Conservation (phyloP, 2,797 vertebrate genomes). For the Gallinago stenura region DNA sequence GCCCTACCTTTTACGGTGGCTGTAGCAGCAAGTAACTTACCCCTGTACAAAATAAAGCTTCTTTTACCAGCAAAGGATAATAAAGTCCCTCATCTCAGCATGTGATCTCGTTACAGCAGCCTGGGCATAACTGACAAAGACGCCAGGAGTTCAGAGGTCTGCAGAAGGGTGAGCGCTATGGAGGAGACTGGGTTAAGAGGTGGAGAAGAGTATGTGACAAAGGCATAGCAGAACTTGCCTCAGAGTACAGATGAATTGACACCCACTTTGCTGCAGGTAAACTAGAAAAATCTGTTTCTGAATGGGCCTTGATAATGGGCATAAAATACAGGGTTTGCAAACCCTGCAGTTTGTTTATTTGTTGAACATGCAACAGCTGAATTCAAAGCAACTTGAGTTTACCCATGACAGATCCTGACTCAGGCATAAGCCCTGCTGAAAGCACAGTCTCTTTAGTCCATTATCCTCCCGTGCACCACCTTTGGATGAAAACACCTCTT, state of each 20-base stretch:
- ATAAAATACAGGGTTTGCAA: not conserved
- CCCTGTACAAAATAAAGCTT: not conserved
- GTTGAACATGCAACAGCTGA: not conserved
- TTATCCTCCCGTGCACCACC: not conserved
- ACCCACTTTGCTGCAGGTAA: not conserved
- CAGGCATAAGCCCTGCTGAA: not conserved
- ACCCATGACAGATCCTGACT: not conserved
- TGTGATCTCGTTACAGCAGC: not conserved
- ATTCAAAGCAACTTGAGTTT: not conserved
- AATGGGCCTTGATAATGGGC: not conserved
- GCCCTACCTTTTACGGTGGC: not conserved
- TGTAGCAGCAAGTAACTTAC: not conserved
- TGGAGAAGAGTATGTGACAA: accelerated
- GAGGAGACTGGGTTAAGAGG: not conserved
- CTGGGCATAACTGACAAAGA: not conserved
- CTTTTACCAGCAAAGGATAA: not conserved
- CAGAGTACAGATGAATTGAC: not conserved
- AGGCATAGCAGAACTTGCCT: not conserved
- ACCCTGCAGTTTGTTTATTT: not conserved
- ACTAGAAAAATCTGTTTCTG: not conserved
- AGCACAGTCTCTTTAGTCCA: not conserved
- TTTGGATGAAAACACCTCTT: not conserved
- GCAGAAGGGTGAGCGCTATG: not conserved
- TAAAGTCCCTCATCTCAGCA: not conserved
- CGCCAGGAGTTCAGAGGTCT: not conserved